Percentiles rank a stretch among this genome's conserved stretches.
Conservation (phyloP, 1,140 invertebrate genomes). For the Magallana gigas region DNA sequence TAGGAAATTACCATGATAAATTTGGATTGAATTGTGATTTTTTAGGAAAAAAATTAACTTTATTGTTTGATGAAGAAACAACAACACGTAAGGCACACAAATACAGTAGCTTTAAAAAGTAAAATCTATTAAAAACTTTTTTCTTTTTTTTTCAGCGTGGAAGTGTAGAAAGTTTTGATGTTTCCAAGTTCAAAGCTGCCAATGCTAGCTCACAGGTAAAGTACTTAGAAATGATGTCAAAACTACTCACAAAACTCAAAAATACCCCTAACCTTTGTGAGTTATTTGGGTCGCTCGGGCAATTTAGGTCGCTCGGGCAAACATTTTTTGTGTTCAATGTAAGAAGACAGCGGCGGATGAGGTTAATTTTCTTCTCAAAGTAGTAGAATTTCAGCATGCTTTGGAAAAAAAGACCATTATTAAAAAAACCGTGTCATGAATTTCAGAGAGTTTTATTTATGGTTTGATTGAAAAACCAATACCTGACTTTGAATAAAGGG, state of each 20-base stretch:
- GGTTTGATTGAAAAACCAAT: background rate
- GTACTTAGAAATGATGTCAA: background rate
- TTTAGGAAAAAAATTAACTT: no score
- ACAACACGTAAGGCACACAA: no score
- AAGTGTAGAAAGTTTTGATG: conserved; percentile 53
- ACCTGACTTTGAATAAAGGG: background rate
- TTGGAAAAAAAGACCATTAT: background rate
- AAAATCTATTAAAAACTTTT: background rate
- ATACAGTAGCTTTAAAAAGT: background rate
- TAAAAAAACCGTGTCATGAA: background rate
- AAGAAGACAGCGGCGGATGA: no score
- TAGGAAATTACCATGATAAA: no score
- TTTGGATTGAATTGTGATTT: no score
- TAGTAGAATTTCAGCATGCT: no score
- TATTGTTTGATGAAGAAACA: no score
- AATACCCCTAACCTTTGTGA: no score
- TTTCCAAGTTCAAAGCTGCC: conserved; percentile 55
- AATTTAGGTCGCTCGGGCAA: no score
- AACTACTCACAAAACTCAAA: background rate
- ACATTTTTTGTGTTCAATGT: no score
- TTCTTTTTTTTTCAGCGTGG: conserved; percentile 11
- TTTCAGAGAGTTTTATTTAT: background rate
- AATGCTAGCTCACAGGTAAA: conserved; percentile 50
- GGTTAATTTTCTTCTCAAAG: no score
- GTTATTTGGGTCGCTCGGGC: no score